Conservation (phyloP, 2,113 vertebrate species). For the Pterocles orientalis region DNA sequence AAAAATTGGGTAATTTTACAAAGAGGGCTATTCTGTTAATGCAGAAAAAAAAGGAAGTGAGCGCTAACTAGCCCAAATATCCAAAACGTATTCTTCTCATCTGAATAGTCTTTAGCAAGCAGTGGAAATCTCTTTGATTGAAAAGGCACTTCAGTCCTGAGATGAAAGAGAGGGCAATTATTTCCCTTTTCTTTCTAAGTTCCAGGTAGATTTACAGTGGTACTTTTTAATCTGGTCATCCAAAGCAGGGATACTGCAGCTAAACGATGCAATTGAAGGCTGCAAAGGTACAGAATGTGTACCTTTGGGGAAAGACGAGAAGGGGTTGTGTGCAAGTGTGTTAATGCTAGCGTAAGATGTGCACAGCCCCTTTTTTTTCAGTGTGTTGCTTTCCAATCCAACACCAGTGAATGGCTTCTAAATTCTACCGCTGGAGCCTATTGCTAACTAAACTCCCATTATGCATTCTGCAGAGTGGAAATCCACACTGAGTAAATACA, state of each 20-base stretch:
- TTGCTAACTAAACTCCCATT: not conserved
- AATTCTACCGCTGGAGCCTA: not conserved
- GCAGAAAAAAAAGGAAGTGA: not conserved
- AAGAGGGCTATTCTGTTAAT: conserved; percentile 1
- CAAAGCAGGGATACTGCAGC: not conserved
- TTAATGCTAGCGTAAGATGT: not conserved
- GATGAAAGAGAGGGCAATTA: conserved; percentile 55
- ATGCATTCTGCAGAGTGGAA: not conserved
- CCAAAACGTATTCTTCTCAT: conserved; percentile 22
- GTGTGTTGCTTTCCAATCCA: not conserved
- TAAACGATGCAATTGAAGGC: not conserved
- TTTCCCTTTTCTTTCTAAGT: not conserved
- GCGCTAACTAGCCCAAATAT: conserved; percentile 29
- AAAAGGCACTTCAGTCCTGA: conserved; percentile 23
- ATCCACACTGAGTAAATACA: not conserved
- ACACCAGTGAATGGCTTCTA: rapidly evolving
- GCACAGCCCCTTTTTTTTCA: not conserved
- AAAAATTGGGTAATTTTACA: conserved; percentile 23
- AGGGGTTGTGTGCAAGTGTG: not conserved
- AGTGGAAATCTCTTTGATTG: conserved; percentile 28
- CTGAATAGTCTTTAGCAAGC: conserved; percentile 39
- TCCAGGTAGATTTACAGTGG: not conserved
- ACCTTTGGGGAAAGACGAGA: not conserved
- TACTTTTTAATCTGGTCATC: conserved; percentile 3
- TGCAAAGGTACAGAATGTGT: not conserved